phyloP scores from a whole-genome alignment of 1,140 invertebrate species.

The Calycopis cecrops region DNA sequence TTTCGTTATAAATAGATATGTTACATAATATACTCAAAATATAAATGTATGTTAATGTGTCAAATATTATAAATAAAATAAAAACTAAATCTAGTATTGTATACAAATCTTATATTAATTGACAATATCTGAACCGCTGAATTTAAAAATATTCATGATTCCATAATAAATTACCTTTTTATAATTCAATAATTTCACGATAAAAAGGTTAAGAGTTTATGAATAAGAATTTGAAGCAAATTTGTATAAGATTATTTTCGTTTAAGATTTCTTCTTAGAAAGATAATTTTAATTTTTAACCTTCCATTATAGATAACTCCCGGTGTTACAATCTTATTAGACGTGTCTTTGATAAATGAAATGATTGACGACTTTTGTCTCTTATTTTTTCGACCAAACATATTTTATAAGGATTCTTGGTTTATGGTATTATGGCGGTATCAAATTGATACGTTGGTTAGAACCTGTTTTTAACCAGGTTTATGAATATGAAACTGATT shows the following conservation, averaged over 20 bases:
- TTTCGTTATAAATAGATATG: too few relatives aligned
- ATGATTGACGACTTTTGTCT: neutral
- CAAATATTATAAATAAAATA: too few relatives aligned
- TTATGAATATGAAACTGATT: too few relatives aligned
- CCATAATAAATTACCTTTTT: neutral
- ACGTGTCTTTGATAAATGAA: conserved; percentile 3
- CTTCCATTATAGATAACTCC: conserved; percentile 4
- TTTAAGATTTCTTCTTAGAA: neutral
- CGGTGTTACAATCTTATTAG: conserved; percentile 5
- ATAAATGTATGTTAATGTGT: too few relatives aligned
- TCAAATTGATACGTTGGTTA: too few relatives aligned
- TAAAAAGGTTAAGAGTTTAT: neutral
- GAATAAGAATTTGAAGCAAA: conserved; percentile 5
- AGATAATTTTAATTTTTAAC: conserved; percentile 7
- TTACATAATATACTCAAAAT: too few relatives aligned
- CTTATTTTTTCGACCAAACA: neutral
- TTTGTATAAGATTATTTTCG: conserved; percentile 6
- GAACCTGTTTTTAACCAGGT: too few relatives aligned
- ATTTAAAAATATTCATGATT: too few relatives aligned
- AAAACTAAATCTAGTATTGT: too few relatives aligned
- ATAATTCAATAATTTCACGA: conserved; percentile 4
- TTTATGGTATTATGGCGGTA: too few relatives aligned
- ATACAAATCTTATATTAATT: too few relatives aligned
- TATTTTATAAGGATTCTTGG: conserved; percentile 1
- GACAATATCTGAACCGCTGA: too few relatives aligned